phyloP scores from a whole-genome alignment of 2,797 vertebrate genomes.

The Propithecus perrieri region DNA sequence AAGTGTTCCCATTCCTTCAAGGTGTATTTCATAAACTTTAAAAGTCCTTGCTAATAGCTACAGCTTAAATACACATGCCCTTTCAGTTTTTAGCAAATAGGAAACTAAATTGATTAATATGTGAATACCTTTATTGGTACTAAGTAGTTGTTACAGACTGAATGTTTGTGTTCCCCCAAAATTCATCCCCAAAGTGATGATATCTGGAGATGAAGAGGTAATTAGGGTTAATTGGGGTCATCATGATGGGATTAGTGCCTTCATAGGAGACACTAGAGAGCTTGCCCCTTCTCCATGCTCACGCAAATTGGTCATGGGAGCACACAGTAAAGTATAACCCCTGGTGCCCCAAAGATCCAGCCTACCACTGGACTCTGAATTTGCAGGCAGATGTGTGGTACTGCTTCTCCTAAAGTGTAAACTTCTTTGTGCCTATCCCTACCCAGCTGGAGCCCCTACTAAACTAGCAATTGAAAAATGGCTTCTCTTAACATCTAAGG shows the following conservation, averaged over 20 bases:
- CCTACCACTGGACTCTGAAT: not conserved
- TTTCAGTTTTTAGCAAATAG: not conserved
- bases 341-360: not conserved
- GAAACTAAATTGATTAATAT: conserved; percentile 5
- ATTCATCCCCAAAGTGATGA: not conserved
- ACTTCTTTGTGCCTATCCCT: not conserved
- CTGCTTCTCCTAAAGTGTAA: not conserved
- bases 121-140: not conserved
- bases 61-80: not conserved
- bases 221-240: not conserved
- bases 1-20: not conserved
- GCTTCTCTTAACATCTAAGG: not conserved
- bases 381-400: not conserved
- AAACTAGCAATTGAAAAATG: not conserved
- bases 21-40: not conserved
- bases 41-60: not conserved
- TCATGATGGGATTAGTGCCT: not conserved
- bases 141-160: not conserved
- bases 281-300: not conserved
- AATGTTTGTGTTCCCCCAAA: not conserved
- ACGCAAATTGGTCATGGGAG: not conserved
- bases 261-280: not conserved
- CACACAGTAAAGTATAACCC: not conserved
- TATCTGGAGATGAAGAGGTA: not conserved
- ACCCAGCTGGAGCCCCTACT: not conserved